Evolutionary conservation across 2,888 invertebrate species (phyloP).

Genomic region (Piscicola geometra): DNA sequence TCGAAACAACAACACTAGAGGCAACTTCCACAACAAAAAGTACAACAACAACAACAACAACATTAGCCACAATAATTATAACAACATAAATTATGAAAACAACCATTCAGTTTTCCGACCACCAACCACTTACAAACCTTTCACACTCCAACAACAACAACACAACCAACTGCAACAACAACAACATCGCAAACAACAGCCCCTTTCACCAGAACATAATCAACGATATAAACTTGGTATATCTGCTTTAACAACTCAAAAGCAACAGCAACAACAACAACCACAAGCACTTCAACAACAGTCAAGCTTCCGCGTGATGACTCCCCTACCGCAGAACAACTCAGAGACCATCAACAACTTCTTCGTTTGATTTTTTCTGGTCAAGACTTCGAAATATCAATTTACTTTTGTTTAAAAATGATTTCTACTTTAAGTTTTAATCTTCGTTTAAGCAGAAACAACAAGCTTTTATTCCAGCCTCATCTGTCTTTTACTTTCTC

Average conservation of each 20-base stretch:
- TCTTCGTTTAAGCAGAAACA: no score
- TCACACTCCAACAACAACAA: slow-evolving; percentile 5
- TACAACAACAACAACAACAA: slow-evolving; percentile 30
- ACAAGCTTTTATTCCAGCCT: no score
- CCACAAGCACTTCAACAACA: no score
- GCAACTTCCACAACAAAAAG: background rate
- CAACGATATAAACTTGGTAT: slow-evolving; percentile 27
- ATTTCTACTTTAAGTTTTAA: no score
- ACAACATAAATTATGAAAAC: slow-evolving; percentile 18
- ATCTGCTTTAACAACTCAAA: slow-evolving; percentile 10
- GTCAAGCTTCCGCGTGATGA: no score
- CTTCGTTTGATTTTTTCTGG: no score
- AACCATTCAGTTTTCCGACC: background rate
- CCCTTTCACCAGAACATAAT: slow-evolving; percentile 11
- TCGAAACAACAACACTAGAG: slow-evolving; percentile 10
- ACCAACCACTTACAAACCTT: background rate
- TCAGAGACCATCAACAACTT: no score
- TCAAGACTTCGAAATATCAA: no score
- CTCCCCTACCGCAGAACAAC: no score
- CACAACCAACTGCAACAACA: background rate
- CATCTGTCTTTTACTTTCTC: no score
- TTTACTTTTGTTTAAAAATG: no score
- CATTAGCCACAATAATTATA: slow-evolving; percentile 14
- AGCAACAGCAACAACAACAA: no score
- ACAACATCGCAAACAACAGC: background rate